Percentiles rank a stretch among this genome's conserved stretches.
Evolutionary conservation across 2,113 vertebrate species (phyloP).

Genomic region (Thomomys bottae): DNA sequence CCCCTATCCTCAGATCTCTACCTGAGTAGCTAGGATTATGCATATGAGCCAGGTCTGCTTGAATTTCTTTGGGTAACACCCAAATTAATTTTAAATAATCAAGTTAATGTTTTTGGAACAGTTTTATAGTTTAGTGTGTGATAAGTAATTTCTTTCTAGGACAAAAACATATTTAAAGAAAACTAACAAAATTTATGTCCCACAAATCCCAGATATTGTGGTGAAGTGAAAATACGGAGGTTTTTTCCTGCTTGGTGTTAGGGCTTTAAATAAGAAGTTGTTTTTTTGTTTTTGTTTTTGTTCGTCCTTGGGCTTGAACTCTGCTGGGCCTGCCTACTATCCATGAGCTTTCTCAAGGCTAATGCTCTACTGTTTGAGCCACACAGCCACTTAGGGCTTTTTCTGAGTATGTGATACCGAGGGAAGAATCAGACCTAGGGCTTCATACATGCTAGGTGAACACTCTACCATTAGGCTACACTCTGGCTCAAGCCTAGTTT

Average conservation of each 20-base stretch:
- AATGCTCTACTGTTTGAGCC: too few species aligned
- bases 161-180: conserved; percentile 33
- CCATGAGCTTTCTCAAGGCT: too few species aligned
- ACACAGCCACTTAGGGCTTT: too few species aligned
- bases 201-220: background rate
- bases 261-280: conserved; percentile 15
- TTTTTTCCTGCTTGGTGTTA: background rate
- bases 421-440: too few species aligned
- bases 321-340: too few species aligned
- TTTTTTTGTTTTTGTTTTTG: too few species aligned
- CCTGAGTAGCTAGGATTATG: too few species aligned
- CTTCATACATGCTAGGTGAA: too few species aligned
- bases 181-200: background rate
- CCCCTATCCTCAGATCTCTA: too few species aligned
- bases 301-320: too few species aligned
- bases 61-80: conserved; percentile 28
- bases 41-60: background rate
- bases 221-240: conserved; percentile 2
- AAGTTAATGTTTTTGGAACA: conserved; percentile 17
- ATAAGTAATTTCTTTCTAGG: conserved; percentile 40
- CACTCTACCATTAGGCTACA: too few species aligned
- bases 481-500: background rate
- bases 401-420: too few species aligned
- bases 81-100: conserved; percentile 57
- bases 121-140: background rate